phyloP scores from a whole-genome alignment of 2,888 invertebrate genomes.

The Drosophila kuntzei region DNA sequence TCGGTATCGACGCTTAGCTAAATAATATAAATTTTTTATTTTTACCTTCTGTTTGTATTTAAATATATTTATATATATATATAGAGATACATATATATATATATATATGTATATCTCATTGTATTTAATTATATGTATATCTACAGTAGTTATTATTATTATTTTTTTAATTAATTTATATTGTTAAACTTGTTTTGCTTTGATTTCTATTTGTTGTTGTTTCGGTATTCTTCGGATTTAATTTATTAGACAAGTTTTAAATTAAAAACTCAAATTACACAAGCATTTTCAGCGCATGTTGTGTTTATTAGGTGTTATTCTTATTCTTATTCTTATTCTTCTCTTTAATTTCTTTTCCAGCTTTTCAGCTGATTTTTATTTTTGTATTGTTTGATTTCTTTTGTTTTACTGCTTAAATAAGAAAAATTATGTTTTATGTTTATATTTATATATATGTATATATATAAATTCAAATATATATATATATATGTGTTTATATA shows the following conservation, averaged over 20 bases:
- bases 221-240: conserved; percentile 38
- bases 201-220: conserved; percentile 39
- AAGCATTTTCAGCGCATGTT: conserved; percentile 20
- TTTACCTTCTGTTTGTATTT: conserved; percentile 60
- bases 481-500: conserved; percentile 12
- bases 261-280: conserved; percentile 61
- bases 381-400: conserved; percentile 19
- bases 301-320: conserved; percentile 42
- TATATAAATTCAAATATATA: conserved; percentile 6
- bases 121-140: conserved; percentile 64
- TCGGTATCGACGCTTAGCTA: conserved; percentile 77
- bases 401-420: conserved; percentile 59
- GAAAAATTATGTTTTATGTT: conserved; percentile 47
- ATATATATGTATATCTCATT: conserved; percentile 56
- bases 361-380: conserved; percentile 11
- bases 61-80: conserved; percentile 50
- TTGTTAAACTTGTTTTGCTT: conserved; percentile 63
- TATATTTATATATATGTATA: conserved; percentile 26
- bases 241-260: conserved; percentile 50
- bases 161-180: conserved; percentile 58
- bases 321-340: conserved; percentile 17
- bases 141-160: conserved; percentile 67
- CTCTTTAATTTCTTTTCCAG: conserved; percentile 17
- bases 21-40: conserved; percentile 74
- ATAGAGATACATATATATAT: conserved; percentile 40